Base-by-base conservation (phyloP, 2,888 invertebrate species). In the Pachycephus smyrnensis region DNA sequence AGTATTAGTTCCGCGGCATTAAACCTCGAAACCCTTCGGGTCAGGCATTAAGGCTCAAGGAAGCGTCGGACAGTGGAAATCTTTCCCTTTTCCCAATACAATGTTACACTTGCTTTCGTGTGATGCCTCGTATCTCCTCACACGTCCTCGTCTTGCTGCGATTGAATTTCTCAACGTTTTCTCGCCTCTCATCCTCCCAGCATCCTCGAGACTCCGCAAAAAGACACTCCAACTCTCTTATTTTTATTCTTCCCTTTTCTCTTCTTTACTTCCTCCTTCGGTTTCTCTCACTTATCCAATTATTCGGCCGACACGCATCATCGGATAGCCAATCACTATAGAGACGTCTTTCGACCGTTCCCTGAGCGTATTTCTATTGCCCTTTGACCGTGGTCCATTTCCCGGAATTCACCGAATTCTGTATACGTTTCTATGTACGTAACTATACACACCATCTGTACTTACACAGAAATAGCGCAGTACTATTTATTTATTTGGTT, bases 1-100 rank as follows among this genome's bases (percentile, higher is more conserved):
- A 55, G 35, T 79, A 78, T 85, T 85, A 82, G 75, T 85, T 85
- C 81, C 83, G 68, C 74, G 79, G 81, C 84, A 81, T 84, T 85
- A 74, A 74, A 74, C 36, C 32, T 30, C 30, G 12, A 74, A 74
- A 33, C 33, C 74, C 37, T 74, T 74, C 23, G 33, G 36, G 74
- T 36, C 74, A 36, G 30, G 74, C 36, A 37, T 74, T 30, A 33
- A 33, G 37, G 74, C 36, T 74, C 74, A 36, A 74, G 74, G 33
- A 33, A 37, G 33, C 36, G 12, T 36, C 36, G 31, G 74, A 71
- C 71, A 15, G 12, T 71, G 71, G 33, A 33, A 71, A 71, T 31
- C 33, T 31, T 12, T 23, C 12, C 71, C 23, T 55, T 55, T 15
- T 23, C 23, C 23, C 55, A 23, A 55, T 23, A 23, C 55, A 55